phyloP scores from a whole-genome alignment of 2,888 invertebrate species.

The Drosophila algonquin region DNA sequence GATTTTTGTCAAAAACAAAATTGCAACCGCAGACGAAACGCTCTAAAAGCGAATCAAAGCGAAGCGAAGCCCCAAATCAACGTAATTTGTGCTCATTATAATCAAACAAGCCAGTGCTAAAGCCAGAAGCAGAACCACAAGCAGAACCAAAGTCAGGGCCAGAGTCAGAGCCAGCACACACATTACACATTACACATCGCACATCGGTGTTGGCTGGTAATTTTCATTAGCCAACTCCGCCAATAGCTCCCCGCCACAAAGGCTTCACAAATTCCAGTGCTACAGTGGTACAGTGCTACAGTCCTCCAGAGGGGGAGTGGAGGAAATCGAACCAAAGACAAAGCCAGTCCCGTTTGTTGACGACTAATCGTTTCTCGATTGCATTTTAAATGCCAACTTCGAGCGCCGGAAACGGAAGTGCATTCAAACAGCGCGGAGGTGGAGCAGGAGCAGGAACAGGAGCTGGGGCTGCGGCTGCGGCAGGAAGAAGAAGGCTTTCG shows the following conservation, averaged over 20 bases:
- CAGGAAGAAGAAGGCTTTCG: background rate
- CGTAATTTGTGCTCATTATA: conserved; percentile 67
- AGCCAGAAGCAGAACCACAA: background rate
- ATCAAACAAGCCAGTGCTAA: conserved; percentile 44
- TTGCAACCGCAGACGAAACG: conserved; percentile 33
- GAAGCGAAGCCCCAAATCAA: conserved; percentile 55
- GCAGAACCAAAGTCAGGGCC: too few relatives aligned
- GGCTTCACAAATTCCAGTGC: background rate
- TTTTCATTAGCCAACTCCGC: conserved; percentile 50
- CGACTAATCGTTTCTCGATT: conserved; percentile 70
- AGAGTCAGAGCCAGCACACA: conserved; percentile 5
- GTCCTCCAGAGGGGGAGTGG: too few relatives aligned
- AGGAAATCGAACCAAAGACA: conserved; percentile 7
- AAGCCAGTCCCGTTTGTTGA: conserved; percentile 42
- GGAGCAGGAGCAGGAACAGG: background rate
- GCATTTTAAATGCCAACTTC: conserved; percentile 53
- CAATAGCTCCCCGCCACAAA: conserved; percentile 13
- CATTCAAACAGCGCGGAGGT: conserved; percentile 42
- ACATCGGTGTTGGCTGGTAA: conserved; percentile 36
- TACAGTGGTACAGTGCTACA: background rate
- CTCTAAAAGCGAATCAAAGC: conserved; percentile 32
- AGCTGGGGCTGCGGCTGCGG: background rate
- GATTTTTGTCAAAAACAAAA: conserved; percentile 33
- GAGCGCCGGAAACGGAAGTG: conserved; percentile 58
- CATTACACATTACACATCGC: conserved; percentile 15